These are phyloP conservation scores for Agelaius tricolor DNA, from an alignment of 2,113 vertebrate species.

Conservation along the genomic window DNA sequence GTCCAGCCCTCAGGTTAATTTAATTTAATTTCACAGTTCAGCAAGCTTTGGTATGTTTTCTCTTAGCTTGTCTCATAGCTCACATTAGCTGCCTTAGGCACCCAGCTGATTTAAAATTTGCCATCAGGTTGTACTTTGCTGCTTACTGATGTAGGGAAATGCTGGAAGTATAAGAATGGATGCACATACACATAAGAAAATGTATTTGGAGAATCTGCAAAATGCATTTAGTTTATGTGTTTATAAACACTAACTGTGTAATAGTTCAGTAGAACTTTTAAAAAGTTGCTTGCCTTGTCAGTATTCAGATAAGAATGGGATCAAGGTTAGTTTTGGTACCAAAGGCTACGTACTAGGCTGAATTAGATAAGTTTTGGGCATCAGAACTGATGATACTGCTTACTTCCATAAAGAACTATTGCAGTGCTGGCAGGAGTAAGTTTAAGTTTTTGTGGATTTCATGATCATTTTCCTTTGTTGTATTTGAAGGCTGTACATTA, in stretches of 20 bases:
- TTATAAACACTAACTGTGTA: neutral
- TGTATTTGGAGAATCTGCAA: neutral
- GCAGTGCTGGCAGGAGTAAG: neutral
- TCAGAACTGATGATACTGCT: neutral
- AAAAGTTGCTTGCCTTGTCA: neutral
- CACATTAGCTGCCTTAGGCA: neutral
- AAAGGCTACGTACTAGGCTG: neutral
- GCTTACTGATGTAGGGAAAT: neutral
- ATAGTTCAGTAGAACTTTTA: neutral
- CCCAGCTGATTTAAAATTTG: neutral
- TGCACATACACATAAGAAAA: neutral
- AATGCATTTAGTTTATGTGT: neutral
- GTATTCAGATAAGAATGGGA: neutral
- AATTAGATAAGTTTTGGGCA: neutral
- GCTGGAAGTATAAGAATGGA: neutral
- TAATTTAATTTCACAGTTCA: neutral
- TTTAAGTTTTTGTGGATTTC: neutral
- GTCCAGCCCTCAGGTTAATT: neutral
- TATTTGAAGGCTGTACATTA: neutral
- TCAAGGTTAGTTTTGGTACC: neutral
- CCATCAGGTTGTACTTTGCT: neutral
- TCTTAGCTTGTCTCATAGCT: neutral
- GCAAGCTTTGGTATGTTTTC: neutral
- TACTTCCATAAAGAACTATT: neutral
- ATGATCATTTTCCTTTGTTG: neutral